A percentile compares a stretch with the other conserved stretches of the same genome.
These are phyloP conservation scores for Neostethus bicornis DNA, from an alignment of 2,797 vertebrate species.

Conservation along the genomic window DNA sequence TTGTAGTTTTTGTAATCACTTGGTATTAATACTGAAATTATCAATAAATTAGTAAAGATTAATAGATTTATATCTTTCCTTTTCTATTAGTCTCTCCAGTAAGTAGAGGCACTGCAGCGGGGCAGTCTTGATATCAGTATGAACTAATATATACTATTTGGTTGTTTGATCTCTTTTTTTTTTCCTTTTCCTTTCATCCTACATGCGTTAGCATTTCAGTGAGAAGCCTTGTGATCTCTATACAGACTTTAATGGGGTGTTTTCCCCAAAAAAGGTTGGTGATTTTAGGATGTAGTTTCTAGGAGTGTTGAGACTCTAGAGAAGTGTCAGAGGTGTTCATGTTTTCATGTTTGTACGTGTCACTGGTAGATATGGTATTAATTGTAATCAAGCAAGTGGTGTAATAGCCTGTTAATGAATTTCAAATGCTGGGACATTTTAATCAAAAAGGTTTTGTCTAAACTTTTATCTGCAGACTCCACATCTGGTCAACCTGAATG, in stretches of 20 bases:
- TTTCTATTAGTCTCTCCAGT: neutral
- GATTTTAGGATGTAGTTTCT: slow-evolving; percentile 41
- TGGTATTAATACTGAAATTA: slow-evolving; percentile 17
- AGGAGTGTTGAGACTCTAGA: slow-evolving; percentile 34
- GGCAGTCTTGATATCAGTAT: slow-evolving; percentile 22
- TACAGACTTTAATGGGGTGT: slow-evolving; percentile 91
- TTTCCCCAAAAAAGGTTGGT: slow-evolving; percentile 96
- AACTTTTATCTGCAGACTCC: slow-evolving; percentile 85
- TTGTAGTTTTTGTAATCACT: slow-evolving; percentile 15
- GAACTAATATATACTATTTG: slow-evolving; percentile 6
- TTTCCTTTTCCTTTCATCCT: slow-evolving; percentile 57
- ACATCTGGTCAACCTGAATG: slow-evolving; percentile 98
- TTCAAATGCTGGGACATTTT: neutral
- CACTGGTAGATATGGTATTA: neutral
- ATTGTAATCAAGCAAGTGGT: slow-evolving; percentile 2
- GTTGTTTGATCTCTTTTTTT: slow-evolving; percentile 31
- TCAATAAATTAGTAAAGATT: too few relatives aligned
- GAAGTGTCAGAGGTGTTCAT: slow-evolving; percentile 9
- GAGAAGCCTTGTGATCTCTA: slow-evolving; percentile 90
- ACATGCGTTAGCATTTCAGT: slow-evolving; percentile 82
- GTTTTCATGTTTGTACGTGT: slow-evolving; percentile 3
- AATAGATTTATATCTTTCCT: slow-evolving; percentile 9
- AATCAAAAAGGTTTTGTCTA: neutral
- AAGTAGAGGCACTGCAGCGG: slow-evolving; percentile 6
- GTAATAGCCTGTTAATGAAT: neutral